Percentiles rank a stretch among this genome's conserved stretches.
Conservation (phyloP, 2,797 vertebrate species). For the Telmatherina bonti region DNA sequence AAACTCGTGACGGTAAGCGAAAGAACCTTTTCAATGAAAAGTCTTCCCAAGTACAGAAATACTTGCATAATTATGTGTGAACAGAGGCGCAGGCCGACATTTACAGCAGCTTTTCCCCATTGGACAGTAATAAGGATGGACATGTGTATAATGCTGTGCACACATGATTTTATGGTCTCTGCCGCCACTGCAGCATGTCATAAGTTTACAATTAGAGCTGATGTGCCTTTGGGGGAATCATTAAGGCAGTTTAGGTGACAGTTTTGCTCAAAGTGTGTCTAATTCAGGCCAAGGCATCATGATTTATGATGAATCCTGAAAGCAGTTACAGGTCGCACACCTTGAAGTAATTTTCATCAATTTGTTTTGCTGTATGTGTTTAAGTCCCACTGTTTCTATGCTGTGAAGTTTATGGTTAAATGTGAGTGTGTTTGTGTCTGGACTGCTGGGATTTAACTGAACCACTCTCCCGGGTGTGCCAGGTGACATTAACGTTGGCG, state of each 20-base stretch:
- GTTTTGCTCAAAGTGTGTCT: conserved; percentile 43
- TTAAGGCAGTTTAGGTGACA: conserved; percentile 51
- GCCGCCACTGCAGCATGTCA: conserved; percentile 37
- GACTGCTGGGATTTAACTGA: conserved; percentile 14
- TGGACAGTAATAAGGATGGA: conserved; percentile 49
- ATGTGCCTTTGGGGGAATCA: conserved; percentile 51
- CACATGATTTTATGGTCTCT: conserved; percentile 49
- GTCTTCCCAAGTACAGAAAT: conserved; percentile 5
- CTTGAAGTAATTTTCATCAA: conserved; percentile 64
- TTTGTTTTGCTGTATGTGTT: conserved; percentile 39
- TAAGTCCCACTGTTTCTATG: background rate
- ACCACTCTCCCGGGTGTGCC: conserved; percentile 26
- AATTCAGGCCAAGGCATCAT: conserved; percentile 36
- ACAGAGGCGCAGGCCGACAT: conserved; percentile 19
- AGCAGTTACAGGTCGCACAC: conserved; percentile 39
- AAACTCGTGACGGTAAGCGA: background rate
- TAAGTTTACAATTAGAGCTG: conserved; percentile 53
- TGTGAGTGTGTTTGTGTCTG: background rate
- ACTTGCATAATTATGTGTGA: conserved; percentile 6
- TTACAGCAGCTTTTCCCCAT: conserved; percentile 50
- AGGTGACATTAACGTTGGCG: conserved; percentile 81
- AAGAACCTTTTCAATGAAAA: background rate
- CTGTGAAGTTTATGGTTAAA: conserved; percentile 10
- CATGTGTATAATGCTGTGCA: conserved; percentile 56
- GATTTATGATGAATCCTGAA: conserved; percentile 65